phyloP scores from a whole-genome alignment of 2,888 invertebrate genomes.

The Cheilosia vernalis region DNA sequence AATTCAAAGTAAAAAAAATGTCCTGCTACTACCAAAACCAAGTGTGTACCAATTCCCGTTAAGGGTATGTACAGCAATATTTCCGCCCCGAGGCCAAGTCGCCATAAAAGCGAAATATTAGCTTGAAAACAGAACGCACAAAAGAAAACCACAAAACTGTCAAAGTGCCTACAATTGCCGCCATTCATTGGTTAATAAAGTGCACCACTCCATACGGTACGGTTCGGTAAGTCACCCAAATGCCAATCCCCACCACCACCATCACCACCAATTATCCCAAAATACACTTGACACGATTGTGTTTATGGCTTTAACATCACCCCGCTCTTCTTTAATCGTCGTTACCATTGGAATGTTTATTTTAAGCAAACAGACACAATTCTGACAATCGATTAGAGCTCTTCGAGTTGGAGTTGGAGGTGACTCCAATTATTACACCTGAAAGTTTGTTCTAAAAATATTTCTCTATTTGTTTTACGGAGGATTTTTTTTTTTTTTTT shows the following conservation, averaged over 20 bases:
- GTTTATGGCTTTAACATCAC: not conserved
- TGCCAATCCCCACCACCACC: not conserved
- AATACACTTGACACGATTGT: conserved; percentile 20
- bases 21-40: no score
- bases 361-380: conserved; percentile 42
- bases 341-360: conserved; percentile 38
- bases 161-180: not conserved
- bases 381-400: conserved; percentile 25
- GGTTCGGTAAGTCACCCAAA: not conserved
- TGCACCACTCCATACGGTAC: not conserved
- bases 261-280: not conserved
- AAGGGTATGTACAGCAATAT: no score
- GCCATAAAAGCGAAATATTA: no score
- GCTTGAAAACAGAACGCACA: no score
- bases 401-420: conserved; percentile 14
- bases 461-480: conserved; percentile 40
- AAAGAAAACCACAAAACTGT: not conserved
- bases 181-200: not conserved
- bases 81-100: no score
- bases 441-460: conserved; percentile 42
- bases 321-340: conserved; percentile 1
- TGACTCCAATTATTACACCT: conserved; percentile 60
- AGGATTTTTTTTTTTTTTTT: not conserved
- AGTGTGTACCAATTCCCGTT: no score
- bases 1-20: no score